phyloP scores from a whole-genome alignment of 2,797 vertebrate species.

The Eospalax fontanierii region DNA sequence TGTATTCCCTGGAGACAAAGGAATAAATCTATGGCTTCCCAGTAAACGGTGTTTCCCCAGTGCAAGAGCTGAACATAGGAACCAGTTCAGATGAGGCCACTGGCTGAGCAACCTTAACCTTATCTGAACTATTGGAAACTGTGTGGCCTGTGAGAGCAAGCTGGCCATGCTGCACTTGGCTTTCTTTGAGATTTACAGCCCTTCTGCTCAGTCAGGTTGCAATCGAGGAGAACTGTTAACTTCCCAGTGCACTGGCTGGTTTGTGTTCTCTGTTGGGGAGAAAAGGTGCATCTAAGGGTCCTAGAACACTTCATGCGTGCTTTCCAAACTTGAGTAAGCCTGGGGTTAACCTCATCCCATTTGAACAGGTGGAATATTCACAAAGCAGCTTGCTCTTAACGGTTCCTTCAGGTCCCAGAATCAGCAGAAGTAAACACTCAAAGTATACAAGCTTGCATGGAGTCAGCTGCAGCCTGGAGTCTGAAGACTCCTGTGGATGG shows the following conservation, averaged over 20 bases:
- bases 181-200: neutral
- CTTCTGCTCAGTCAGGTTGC: neutral
- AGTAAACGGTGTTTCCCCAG: neutral
- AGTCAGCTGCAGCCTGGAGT: neutral
- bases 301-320: neutral
- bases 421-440: constrained; percentile 52
- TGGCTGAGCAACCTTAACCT: neutral
- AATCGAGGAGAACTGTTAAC: neutral
- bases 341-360: constrained; percentile 5
- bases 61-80: neutral
- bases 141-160: neutral
- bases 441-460: neutral
- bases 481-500: neutral
- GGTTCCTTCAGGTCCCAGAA: constrained; percentile 33
- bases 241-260: neutral
- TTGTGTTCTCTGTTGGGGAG: neutral
- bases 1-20: neutral
- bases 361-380: constrained; percentile 8
- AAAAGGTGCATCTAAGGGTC: neutral
- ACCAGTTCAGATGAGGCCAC: neutral
- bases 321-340: neutral
- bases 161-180: neutral
- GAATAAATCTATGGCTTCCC: neutral
- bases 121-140: constrained; percentile 11
- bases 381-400: constrained; percentile 47